phyloP scores from a whole-genome alignment of 2,113 vertebrate genomes.

The Glareola pratincola region DNA sequence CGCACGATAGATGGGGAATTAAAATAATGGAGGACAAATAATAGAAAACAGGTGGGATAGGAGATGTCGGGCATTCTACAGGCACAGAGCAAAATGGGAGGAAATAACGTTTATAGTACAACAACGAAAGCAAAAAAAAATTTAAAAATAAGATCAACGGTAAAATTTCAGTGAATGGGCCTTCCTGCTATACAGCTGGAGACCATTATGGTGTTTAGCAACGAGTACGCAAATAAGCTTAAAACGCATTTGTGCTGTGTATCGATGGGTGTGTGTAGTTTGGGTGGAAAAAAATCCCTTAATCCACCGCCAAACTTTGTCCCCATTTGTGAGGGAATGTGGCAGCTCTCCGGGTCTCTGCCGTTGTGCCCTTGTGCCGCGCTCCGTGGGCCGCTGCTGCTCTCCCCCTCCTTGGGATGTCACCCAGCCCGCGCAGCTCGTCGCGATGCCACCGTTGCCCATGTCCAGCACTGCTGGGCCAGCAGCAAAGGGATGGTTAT shows the following conservation, averaged over 20 bases:
- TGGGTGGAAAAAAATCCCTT: not conserved
- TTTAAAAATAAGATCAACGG: constrained; percentile 2
- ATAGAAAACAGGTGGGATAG: constrained; percentile 68
- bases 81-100: not conserved
- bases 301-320: not conserved
- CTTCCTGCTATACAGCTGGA: constrained; percentile 58
- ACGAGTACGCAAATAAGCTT: constrained; percentile 27
- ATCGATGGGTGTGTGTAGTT: not conserved
- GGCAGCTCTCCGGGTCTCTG: not conserved
- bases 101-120: constrained; percentile 42
- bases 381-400: fast-evolving
- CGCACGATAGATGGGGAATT: constrained; percentile 60
- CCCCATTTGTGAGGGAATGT: not conserved
- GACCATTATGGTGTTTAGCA: constrained; percentile 26
- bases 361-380: fast-evolving
- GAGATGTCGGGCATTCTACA: not conserved
- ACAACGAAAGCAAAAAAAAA: not conserved
- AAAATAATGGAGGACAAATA: constrained; percentile 64
- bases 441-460: not conserved
- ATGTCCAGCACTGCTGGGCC: not conserved
- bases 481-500: not conserved
- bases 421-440: not conserved
- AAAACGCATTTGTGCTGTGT: not conserved
- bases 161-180: constrained; percentile 40
- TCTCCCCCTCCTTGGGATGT: not conserved